Base-by-base conservation (phyloP, 2,888 invertebrate species). In the Drosophila birchii region DNA sequence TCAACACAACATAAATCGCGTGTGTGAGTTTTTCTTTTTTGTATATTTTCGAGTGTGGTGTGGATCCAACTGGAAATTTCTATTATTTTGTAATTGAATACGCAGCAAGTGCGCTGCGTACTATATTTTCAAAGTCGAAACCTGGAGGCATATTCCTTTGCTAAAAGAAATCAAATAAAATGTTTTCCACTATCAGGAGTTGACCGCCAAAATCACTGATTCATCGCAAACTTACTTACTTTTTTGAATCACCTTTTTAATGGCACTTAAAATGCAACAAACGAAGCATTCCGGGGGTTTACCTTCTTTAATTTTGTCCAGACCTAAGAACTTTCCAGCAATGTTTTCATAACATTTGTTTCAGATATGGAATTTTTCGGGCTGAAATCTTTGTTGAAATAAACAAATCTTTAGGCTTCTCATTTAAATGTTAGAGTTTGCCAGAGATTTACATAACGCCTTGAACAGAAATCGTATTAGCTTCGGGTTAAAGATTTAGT, bases 31-130 rank as follows among this genome's bases (percentile, higher is more conserved):
- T 81, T 54, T 32, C 18, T 59, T 32, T 26, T 61, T 59, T 51
- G 45, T 77, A 47, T 69, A 44, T 67, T 39, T 64, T 56, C 47
- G 61, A 72, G 67, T 59, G 76, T 56, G 72, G 49, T 78, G 78
- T 72, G 79, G 81, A 78, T 58, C 74, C 76, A 80, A 84, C 87
- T 86, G 80, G 84, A 84, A 86, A 86, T 86, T 84, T 84, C 80
- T 86, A 80, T 79, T 75, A 62, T 79, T 86, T 77, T 80, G 64
- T 83, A 81, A 87, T 86, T 83, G 77, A 86, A 85, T 68, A 71
- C 78, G 69, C 64, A 67, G 66, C 78, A 76, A 73, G 63, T 78
- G 76, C 73, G 75, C 73, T 60, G 39, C 3, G 29, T 7, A 34
- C 41, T 49, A 26, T 39, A 47, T 61, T 56, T 66, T 43, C 61